Evolutionary conservation across 2,888 invertebrate species (phyloP), one percentile per base, ranked within the genome.

Genomic region (Phortica magna): DNA sequence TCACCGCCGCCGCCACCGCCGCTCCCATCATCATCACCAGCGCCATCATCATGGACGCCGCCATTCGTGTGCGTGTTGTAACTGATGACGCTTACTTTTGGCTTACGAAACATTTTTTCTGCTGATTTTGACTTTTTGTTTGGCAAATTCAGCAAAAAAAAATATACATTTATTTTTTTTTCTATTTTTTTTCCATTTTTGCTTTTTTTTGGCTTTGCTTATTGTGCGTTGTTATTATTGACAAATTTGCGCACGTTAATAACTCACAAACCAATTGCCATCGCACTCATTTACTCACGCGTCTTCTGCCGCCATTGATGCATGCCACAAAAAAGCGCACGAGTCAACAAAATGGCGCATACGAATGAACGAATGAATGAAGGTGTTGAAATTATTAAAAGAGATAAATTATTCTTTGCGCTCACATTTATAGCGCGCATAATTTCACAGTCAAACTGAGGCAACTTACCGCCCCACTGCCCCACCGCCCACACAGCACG

Each of bases 31-130:
- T n/a, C n/a, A n/a, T n/a, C n/a, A n/a, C n/a, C n/a, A n/a, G n/a
- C n/a, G n/a, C n/a, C n/a, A n/a, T n/a, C n/a, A n/a, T n/a, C n/a
- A n/a, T n/a, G n/a, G n/a, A n/a, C n/a, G n/a, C n/a, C n/a, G n/a
- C n/a, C n/a, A n/a, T n/a, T 41, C 80, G 74, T n/a, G 9, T 43
- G 72, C 77, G 71, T 73, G 78, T 19, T 82, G 85, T 84, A 82
- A 85, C 82, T 85, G 89, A 85, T 85, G 85, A 89, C 85, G 87
- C 78, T 88, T 89, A 9, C 89, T 88, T 79, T 87, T 88, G 85
- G 83, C 70, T 75, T 78, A 31, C 31, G 31, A 31, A 31, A 31
- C 31, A 31, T 80, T 22, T 61, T 61, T 61, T 22, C 78, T 88
- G 89, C 85, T 86, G 85, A 86, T 88, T 87, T 83, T 75, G 80